Evolutionary conservation across 2,797 vertebrate species (phyloP).

Genomic region (Monodelphis domestica): DNA sequence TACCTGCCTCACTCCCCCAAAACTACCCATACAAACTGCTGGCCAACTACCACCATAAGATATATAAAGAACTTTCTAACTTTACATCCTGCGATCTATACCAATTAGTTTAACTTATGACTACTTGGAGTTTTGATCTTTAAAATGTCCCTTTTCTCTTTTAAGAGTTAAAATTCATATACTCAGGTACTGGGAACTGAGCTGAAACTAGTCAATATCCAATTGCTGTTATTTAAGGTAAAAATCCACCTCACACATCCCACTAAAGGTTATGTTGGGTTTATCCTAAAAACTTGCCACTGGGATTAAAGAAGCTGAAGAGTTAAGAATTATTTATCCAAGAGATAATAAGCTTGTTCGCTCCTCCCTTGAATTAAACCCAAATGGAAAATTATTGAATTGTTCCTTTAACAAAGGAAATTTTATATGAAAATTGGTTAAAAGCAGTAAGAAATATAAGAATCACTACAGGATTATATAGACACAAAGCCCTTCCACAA

Average conservation of each 20-base stretch:
- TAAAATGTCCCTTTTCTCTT: neutral
- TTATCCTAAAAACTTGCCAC: slow-evolving; percentile 6
- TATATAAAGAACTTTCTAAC: neutral
- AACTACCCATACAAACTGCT: neutral
- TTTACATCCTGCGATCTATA: neutral
- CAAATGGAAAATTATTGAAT: slow-evolving; percentile 43
- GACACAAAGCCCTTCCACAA: rapidly evolving
- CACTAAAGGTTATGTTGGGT: neutral
- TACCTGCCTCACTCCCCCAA: neutral
- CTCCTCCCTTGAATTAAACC: slow-evolving; percentile 23
- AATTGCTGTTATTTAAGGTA: neutral
- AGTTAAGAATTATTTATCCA: slow-evolving; percentile 13
- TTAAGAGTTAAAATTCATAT: neutral
- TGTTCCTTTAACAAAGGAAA: slow-evolving; percentile 33
- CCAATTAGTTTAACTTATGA: neutral
- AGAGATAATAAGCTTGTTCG: neutral
- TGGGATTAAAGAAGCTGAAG: slow-evolving; percentile 27
- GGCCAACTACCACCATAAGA: neutral
- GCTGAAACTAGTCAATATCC: neutral
- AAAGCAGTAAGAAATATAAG: slow-evolving; percentile 8
- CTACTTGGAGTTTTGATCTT: slow-evolving; percentile 11
- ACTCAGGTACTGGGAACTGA: neutral
- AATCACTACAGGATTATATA: neutral
- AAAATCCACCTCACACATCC: neutral
- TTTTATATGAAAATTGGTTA: slow-evolving; percentile 28